Percentiles rank a stretch among this genome's conserved stretches.
Evolutionary conservation across 2,113 vertebrate genomes (phyloP).

Genomic region (Notarius quadriscutis): DNA sequence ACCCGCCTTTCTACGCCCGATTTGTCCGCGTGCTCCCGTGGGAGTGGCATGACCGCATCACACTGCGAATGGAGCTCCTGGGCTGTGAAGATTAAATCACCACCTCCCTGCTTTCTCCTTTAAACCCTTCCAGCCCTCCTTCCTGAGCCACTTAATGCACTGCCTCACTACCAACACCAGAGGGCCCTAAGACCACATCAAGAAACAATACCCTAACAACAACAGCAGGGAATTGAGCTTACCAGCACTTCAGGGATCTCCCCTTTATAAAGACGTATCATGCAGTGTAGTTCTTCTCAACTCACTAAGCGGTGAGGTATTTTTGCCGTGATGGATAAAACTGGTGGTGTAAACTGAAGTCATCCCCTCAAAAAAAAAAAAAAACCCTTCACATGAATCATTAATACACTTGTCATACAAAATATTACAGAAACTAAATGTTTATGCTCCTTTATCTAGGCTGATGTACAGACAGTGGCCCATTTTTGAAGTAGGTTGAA

Average conservation of each 20-base stretch:
- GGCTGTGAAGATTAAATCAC: constrained; percentile 81
- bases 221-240: constrained; percentile 5
- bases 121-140: constrained; percentile 21
- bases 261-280: background rate
- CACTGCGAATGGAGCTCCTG: constrained; percentile 90
- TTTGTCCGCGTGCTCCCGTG: constrained; percentile 87
- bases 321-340: background rate
- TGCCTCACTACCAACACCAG: constrained; percentile 67
- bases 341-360: constrained; percentile 23
- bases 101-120: background rate
- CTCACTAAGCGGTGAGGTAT: background rate
- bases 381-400: background rate
- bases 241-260: constrained; percentile 14
- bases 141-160: constrained; percentile 66
- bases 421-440: background rate
- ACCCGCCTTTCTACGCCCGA: constrained; percentile 77
- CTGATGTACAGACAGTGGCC: background rate
- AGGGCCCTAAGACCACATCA: constrained; percentile 64
- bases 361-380: background rate
- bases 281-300: constrained; percentile 22
- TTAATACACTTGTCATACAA: background rate
- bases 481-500: constrained; percentile 1
- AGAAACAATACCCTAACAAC: background rate
- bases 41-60: constrained; percentile 94
- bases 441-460: background rate